Evolutionary conservation across 2,113 vertebrate genomes (phyloP).

Genomic region (Potamarius usumacintae): DNA sequence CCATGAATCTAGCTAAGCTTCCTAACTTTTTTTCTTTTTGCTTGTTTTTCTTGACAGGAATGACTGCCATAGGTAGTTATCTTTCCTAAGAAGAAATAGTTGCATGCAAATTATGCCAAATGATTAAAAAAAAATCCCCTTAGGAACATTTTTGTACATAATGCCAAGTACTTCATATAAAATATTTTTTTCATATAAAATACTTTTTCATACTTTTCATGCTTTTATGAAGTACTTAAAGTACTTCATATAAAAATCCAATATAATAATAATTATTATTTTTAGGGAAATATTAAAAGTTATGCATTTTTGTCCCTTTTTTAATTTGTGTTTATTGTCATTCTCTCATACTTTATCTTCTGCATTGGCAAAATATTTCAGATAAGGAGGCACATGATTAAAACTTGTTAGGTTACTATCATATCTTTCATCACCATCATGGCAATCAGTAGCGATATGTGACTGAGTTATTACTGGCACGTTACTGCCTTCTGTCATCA

Average conservation of each 20-base stretch:
- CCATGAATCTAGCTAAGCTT: not conserved
- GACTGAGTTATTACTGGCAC: not conserved
- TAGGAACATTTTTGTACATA: not conserved
- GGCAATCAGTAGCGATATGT: not conserved
- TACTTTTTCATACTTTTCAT: no score
- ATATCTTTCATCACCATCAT: conserved; percentile 17
- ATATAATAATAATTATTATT: not conserved
- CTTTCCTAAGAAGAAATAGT: conserved; percentile 6
- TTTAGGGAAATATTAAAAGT: not conserved
- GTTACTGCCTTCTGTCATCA: not conserved
- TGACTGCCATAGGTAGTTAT: not conserved
- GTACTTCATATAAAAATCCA: not conserved
- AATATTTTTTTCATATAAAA: no score
- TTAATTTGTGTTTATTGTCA: not conserved
- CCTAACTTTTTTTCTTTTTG: not conserved
- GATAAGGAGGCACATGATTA: conserved; percentile 8
- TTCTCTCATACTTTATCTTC: not conserved
- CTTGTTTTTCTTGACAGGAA: not conserved
- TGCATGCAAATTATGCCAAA: not conserved
- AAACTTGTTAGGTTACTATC: conserved; percentile 6
- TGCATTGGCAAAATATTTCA: not conserved
- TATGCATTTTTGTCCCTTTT: not conserved
- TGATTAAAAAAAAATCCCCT: not conserved
- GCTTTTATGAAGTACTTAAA: not conserved
- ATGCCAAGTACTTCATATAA: not conserved